Evolutionary conservation across 2,113 vertebrate species (phyloP).

Genomic region (Athene cunicularia): DNA sequence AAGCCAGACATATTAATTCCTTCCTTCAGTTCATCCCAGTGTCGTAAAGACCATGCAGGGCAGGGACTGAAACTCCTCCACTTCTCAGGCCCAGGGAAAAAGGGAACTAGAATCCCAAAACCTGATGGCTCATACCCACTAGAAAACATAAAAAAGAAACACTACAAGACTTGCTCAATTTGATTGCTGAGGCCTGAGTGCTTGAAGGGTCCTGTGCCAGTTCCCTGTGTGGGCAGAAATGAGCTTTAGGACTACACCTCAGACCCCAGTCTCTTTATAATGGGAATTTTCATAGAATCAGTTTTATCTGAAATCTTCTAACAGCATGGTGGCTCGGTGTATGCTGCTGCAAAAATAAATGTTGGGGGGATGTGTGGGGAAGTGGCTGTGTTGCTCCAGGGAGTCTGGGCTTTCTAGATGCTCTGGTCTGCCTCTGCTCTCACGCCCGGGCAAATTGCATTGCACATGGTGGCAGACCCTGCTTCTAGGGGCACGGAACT

Average conservation of each 20-base stretch:
- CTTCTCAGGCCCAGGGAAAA: background rate
- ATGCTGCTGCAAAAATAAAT: background rate
- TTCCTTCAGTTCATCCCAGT: background rate
- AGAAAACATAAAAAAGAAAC: background rate
- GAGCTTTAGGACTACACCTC: background rate
- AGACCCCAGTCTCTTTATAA: background rate
- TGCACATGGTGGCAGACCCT: background rate
- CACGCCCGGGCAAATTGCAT: fast-evolving
- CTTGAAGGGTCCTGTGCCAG: background rate
- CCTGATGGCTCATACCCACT: background rate
- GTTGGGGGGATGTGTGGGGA: background rate
- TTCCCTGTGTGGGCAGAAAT: background rate
- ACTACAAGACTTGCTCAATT: background rate
- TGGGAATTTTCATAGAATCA: background rate
- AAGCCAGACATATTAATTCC: fast-evolving
- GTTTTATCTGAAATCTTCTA: background rate
- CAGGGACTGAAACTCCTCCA: background rate
- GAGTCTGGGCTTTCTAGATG: background rate
- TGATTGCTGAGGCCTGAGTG: background rate
- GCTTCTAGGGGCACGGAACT: background rate
- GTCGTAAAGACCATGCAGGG: background rate
- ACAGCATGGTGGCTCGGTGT: background rate
- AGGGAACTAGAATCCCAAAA: background rate
- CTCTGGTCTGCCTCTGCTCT: background rate
- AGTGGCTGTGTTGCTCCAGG: background rate